phyloP scores from a whole-genome alignment of 2,888 invertebrate genomes.

The Drosophila picticornis region DNA sequence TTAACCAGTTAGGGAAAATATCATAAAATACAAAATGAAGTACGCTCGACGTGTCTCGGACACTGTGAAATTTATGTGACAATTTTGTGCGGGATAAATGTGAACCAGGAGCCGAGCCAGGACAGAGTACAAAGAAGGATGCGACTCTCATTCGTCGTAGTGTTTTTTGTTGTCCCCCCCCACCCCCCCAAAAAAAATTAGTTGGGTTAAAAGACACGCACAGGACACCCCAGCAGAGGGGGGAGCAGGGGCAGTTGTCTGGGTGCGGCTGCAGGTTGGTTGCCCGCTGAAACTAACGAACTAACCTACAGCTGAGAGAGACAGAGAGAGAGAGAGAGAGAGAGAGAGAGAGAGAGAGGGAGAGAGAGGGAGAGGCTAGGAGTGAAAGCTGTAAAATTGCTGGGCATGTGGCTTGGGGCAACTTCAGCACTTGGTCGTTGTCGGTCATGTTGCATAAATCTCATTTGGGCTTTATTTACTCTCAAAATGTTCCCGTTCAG shows the following conservation, averaged over 20 bases:
- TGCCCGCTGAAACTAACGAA: conserved; percentile 79
- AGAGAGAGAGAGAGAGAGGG: background rate
- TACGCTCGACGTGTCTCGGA: conserved; percentile 78
- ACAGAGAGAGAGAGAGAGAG: background rate
- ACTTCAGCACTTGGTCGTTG: conserved; percentile 81
- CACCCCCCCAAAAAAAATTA: conserved; percentile 54
- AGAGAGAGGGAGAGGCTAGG: background rate
- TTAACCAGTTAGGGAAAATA: conserved; percentile 75
- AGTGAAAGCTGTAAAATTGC: conserved; percentile 1
- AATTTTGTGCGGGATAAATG: conserved; percentile 78
- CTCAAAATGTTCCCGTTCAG: conserved; percentile 74
- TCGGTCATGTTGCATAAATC: conserved; percentile 82
- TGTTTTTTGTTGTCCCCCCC: conserved; percentile 7
- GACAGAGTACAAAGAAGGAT: conserved; percentile 37
- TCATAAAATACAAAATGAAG: conserved; percentile 80
- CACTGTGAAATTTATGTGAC: conserved; percentile 75
- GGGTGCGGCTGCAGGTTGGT: conserved; percentile 69
- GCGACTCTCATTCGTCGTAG: conserved; percentile 25
- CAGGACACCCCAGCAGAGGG: conserved; percentile 9
- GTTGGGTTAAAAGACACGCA: conserved; percentile 76
- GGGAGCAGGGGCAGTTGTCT: conserved; percentile 38
- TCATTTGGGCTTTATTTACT: conserved; percentile 83
- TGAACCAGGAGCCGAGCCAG: conserved; percentile 14
- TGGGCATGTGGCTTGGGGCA: conserved; percentile 52
- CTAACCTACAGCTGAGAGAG: conserved; percentile 35